phyloP scores from a whole-genome alignment of 2,888 invertebrate genomes.

The Acrobasis repandana region DNA sequence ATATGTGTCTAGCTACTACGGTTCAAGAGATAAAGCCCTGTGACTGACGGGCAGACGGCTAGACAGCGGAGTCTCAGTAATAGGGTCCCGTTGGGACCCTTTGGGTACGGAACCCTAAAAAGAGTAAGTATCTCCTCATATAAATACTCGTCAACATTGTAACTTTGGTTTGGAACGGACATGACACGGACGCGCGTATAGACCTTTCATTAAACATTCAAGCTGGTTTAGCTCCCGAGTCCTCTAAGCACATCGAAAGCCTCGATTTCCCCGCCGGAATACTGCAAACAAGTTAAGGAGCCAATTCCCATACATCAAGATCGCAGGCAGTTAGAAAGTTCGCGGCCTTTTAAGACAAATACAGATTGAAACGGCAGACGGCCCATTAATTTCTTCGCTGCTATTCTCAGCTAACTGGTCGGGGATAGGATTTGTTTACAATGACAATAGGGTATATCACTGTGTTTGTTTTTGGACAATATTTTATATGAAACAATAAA shows the following conservation, averaged over 20 bases:
- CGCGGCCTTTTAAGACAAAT: conserved; percentile 22
- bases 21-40: too few species aligned
- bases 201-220: not conserved
- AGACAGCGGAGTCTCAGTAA: too few species aligned
- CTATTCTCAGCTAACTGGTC: conserved; percentile 16
- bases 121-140: too few species aligned
- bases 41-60: too few species aligned
- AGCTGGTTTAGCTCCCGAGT: not conserved
- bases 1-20: too few species aligned
- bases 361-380: conserved; percentile 20
- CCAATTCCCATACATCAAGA: conserved; percentile 15
- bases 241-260: not conserved
- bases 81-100: too few species aligned
- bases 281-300: conserved; percentile 12
- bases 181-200: not conserved
- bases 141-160: too few species aligned
- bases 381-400: conserved; percentile 13
- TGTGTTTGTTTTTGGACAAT: too few species aligned
- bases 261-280: conserved; percentile 9
- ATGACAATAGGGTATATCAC: too few species aligned
- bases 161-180: not conserved
- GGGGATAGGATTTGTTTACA: conserved; percentile 1
- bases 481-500: too few species aligned
- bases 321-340: conserved; percentile 22
- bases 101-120: too few species aligned